A percentile compares a stretch with the other conserved stretches of the same genome.
Evolutionary conservation across 2,113 vertebrate species (phyloP).

Genomic region (Corynorhinus townsendii): DNA sequence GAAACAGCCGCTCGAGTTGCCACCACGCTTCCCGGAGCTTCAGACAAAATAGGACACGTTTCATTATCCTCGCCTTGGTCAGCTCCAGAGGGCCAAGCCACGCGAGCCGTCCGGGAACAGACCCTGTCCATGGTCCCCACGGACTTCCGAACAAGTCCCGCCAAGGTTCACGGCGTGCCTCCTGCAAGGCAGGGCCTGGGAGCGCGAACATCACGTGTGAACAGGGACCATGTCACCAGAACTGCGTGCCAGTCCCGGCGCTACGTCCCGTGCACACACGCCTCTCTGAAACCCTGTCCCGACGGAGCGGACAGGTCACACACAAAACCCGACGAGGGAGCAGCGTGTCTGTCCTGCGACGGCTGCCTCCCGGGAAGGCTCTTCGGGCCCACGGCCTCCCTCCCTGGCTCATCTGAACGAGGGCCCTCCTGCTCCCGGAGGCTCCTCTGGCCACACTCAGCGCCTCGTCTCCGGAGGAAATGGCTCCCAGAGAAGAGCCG

Average conservation of each 20-base stretch:
- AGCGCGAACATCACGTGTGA: not conserved
- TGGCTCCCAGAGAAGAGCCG: not conserved
- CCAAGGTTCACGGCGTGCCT: not conserved
- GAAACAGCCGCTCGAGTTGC: not conserved
- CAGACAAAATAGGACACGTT: slow-evolving; percentile 2
- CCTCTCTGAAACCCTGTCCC: not conserved
- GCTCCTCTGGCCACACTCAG: not conserved
- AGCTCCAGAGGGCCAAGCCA: not conserved
- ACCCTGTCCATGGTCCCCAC: not conserved
- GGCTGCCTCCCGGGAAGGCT: not conserved
- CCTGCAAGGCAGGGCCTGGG: not conserved
- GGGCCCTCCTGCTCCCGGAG: not conserved
- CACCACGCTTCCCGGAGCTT: slow-evolving; percentile 11
- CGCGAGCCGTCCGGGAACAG: not conserved
- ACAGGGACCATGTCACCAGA: not conserved
- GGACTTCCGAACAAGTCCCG: not conserved
- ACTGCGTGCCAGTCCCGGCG: rapidly evolving
- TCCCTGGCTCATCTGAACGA: not conserved
- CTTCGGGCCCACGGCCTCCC: not conserved
- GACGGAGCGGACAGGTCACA: not conserved
- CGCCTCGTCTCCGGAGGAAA: not conserved
- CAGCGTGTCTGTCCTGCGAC: not conserved
- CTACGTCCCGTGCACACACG: not conserved
- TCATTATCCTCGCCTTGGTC: not conserved
- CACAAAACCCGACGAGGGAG: not conserved